Base-by-base conservation (phyloP, 2,888 invertebrate genomes). In the Alcis repandata region DNA sequence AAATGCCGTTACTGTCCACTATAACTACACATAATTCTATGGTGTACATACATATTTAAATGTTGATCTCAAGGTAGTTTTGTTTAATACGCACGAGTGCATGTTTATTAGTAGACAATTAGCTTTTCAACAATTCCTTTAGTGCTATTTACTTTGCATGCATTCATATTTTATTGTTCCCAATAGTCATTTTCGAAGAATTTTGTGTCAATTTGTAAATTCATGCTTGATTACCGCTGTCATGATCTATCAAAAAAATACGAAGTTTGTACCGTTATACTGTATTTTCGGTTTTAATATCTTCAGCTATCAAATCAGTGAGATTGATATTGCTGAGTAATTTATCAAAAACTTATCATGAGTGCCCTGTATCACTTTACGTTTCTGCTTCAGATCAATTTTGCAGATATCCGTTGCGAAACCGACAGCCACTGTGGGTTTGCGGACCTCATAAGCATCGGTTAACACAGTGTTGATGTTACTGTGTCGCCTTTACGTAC, bases 391-490 rank as follows among this genome's bases (percentile, higher is more conserved):
- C 41, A 13, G 13, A 1, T 4, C 4, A 2, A 7, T 20, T 53
- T 53, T 22, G 56, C 49, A 51, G 19, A 40, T 51, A 38, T 59
- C 45, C 33, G 46, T 67, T 66, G 41, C 53, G 38, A 63, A 68
- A 63, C 48, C 53, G 53, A 61, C 65, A 58, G 45, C 40, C 49
- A 36, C 57, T 52, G 57, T 38, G 17, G 57, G 61, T 72, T 68
- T 66, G 60, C 63, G 52, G 67, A 72, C 68, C 71, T 63, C 69
- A 71, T 72, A 54, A 58, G 60, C 54, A 45, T 54, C 66, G 59
- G 69, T 76, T 77, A 77, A 68, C 70, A 78, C 63, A 78, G 68
- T 56, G 71, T 69, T 71, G 71, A 17, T 68, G 70, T 62, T 40
- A n/a, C n/a, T n/a, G n/a, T n/a, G n/a, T n/a, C n/a, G n/a, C n/a